Percentiles rank a stretch among this genome's conserved stretches.
Conservation (phyloP, 2,888 invertebrate species). For the Boloria euphrosyne region DNA sequence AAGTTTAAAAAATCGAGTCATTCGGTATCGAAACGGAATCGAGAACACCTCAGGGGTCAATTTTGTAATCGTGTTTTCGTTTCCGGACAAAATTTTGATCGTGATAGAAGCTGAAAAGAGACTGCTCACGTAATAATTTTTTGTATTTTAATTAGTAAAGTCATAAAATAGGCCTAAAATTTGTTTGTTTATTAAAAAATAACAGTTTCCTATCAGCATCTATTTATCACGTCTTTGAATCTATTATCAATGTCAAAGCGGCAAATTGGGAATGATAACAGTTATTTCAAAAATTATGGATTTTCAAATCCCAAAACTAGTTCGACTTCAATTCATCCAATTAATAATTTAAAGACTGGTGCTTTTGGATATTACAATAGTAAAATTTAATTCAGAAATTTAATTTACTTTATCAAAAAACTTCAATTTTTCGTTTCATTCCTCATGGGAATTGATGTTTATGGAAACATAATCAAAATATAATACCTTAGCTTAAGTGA, state of each 20-base stretch:
- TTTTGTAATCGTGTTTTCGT: conserved; percentile 51
- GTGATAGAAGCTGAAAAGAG: conserved; percentile 45
- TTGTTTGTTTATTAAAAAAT: background rate
- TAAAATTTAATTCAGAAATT: conserved; percentile 52
- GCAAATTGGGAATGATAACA: conserved; percentile 35
- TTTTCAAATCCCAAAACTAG: conserved; percentile 32
- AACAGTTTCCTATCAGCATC: conserved; percentile 36
- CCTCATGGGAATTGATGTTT: conserved; percentile 77
- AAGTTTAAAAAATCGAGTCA: conserved; percentile 67
- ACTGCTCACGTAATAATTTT: background rate
- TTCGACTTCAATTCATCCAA: conserved; percentile 33
- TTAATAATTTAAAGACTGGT: conserved; percentile 67
- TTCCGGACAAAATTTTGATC: conserved; percentile 45
- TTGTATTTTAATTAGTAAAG: conserved; percentile 4
- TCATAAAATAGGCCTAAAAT: conserved; percentile 20
- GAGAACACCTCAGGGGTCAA: conserved; percentile 55
- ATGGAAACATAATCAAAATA: conserved; percentile 64
- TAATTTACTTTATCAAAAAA: conserved; percentile 47
- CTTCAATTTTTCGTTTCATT: conserved; percentile 80
- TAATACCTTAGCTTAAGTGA: conserved; percentile 71
- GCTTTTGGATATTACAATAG: conserved; percentile 77
- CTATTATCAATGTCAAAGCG: conserved; percentile 34
- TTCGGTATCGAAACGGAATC: conserved; percentile 52
- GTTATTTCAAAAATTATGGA: conserved; percentile 30
- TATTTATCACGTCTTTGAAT: conserved; percentile 35